These are phyloP conservation scores for Xiphias gladius DNA, from an alignment of 2,113 vertebrate species.

Conservation along the genomic window DNA sequence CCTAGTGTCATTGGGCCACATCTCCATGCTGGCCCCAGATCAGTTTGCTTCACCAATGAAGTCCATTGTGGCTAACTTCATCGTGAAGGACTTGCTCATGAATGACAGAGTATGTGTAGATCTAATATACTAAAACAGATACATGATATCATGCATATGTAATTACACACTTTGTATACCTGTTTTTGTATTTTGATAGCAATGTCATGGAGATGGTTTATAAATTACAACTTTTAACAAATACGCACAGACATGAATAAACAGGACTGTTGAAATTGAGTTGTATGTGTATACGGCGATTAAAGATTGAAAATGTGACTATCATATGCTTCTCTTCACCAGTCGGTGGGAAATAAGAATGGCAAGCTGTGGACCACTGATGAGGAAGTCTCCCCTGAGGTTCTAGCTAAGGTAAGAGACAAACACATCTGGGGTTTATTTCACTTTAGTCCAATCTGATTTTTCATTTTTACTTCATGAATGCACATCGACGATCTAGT, in stretches of 20 bases:
- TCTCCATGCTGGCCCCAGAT: conserved; percentile 98
- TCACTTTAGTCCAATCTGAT: background rate
- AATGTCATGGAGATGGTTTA: background rate
- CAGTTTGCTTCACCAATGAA: conserved; percentile 99
- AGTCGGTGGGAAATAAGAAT: conserved; percentile 98
- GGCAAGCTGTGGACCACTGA: conserved; percentile 97
- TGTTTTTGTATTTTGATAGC: background rate
- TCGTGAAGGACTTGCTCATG: conserved; percentile 98
- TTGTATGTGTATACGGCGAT: background rate
- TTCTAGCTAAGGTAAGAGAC: conserved; percentile 92
- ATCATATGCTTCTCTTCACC: conserved; percentile 24
- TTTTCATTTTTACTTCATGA: background rate
- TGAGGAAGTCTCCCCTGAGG: conserved; percentile 98
- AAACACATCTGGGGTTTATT: background rate
- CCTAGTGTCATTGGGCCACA: conserved; percentile 97
- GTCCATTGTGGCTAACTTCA: conserved; percentile 99
- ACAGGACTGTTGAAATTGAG: background rate
- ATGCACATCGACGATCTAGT: background rate
- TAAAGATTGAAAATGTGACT: background rate
- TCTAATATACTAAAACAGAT: background rate
- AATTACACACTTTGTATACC: background rate
- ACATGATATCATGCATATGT: no score
- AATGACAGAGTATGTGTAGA: conserved; percentile 93
- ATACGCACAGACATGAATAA: background rate
- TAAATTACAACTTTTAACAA: background rate